These are phyloP conservation scores for Elanus axillaris DNA, from an alignment of 2,113 vertebrate species.

Conservation along the genomic window DNA sequence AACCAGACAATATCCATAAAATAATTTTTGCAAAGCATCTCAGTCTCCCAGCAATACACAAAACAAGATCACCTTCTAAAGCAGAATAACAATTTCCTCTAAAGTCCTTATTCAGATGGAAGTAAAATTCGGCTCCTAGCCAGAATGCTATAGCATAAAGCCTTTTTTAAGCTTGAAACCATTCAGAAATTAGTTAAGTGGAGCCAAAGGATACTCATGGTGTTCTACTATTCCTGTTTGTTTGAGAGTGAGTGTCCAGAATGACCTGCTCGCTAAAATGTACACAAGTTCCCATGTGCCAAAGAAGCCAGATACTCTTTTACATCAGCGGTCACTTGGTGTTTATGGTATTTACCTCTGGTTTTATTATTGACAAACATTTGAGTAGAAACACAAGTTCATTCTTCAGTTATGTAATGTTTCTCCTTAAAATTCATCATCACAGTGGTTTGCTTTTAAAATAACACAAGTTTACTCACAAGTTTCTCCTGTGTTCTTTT, in stretches of 20 bases:
- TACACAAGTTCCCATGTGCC: neutral
- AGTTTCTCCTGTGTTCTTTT: neutral
- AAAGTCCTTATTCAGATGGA: neutral
- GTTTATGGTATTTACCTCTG: neutral
- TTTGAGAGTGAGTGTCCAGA: neutral
- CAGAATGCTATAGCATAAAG: neutral
- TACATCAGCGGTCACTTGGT: neutral
- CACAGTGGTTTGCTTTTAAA: neutral
- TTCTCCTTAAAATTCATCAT: neutral
- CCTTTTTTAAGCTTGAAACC: neutral
- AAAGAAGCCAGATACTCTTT: neutral
- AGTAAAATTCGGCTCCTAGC: neutral
- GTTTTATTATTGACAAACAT: neutral
- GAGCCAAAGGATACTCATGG: neutral
- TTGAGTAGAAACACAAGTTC: neutral
- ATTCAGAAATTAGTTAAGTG: neutral
- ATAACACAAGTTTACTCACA: neutral
- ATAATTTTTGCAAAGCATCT: neutral
- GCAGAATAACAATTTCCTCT: neutral
- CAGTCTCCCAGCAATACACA: neutral
- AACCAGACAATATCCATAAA: neutral
- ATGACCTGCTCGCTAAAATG: neutral
- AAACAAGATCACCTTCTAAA: neutral
- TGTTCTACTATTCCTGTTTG: neutral
- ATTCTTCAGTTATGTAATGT: neutral